Base-by-base conservation (phyloP, 2,113 vertebrate species). In the Xenopus tropicalis region DNA sequence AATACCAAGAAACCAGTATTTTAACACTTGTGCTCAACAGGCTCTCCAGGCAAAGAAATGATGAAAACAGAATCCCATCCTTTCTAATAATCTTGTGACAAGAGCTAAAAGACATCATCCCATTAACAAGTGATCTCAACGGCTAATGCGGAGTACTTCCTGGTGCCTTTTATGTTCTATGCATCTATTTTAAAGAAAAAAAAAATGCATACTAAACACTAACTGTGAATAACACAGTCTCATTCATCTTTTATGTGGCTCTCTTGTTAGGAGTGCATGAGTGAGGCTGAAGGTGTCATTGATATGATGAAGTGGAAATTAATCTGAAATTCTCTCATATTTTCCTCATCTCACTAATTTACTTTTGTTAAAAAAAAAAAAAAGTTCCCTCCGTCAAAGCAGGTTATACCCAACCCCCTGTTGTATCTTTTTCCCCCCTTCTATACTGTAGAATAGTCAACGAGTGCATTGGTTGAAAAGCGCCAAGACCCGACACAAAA, bases 31-130 rank as follows among this genome's bases (percentile, higher is more conserved):
- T 91, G 80, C 89, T 94, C 93, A 89, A 94, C 88, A 89, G 93
- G 94, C 93, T 90, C 94, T 93, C 91, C 85, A 90, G 90, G 89
- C 85, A 86, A 85, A 88, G 88, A 88, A 56, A 78, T 75, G 85
- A 92, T 91, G 91, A 91, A 89, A 91, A 92, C 85, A 91, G 93
- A 94, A 93, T 93, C 88, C 94, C 91, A 93, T 93, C 93, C 94
- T 90, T 90, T 93, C 93, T 96, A 95, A 98, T 99, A 98, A 99
- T 96, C 95, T 99, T 85, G 91, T 94, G 94, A 99, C 97, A 99
- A 98, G 97, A 96, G 96, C 94, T 95, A 95, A 96, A 94, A 96
- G 94, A 96, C 95, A 98, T 99, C 97, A 98, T 98, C 96, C 96
- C 95, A 98, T 98, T 98, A 98, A 95, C 92, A 93, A 94, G 91